A percentile compares a stretch with the other conserved stretches of the same genome.
These are phyloP conservation scores for Halocynthia roretzi DNA, from an alignment of 23 tunicate species.

Conservation along the genomic window DNA sequence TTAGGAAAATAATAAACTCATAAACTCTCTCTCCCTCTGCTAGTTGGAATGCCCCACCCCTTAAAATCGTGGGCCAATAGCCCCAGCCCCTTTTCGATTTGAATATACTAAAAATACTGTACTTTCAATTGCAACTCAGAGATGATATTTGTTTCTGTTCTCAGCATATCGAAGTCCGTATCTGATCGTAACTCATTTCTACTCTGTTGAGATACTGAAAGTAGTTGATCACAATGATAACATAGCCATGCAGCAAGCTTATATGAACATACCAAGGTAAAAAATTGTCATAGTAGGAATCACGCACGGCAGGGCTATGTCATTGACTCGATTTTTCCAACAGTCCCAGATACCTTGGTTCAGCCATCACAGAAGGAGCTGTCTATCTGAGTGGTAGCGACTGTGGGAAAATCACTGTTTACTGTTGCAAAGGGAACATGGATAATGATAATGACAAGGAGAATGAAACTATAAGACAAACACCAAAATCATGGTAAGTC, in stretches of 20 bases:
- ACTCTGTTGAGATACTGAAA: constrained; percentile 58
- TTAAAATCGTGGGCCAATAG: too few species aligned
- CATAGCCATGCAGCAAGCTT: constrained; percentile 35
- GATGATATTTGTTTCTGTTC: constrained; percentile 6
- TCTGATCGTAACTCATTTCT: constrained; percentile 60
- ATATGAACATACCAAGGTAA: constrained; percentile 57
- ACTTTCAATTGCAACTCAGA: neutral
- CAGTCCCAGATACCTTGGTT: constrained; percentile 76
- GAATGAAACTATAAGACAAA: neutral
- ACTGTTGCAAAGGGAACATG: constrained; percentile 88
- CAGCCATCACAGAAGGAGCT: constrained; percentile 92
- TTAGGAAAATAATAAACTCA: too few species aligned
- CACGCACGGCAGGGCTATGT: neutral
- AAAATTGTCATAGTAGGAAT: neutral
- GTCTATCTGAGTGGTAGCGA: constrained; percentile 51
- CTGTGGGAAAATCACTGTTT: constrained; percentile 40
- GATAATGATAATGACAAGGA: neutral
- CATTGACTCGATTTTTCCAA: neutral
- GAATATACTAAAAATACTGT: too few species aligned
- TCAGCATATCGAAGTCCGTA: constrained; percentile 72
- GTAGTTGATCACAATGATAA: constrained; percentile 10
- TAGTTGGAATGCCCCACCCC: too few species aligned
- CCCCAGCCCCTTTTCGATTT: too few species aligned
- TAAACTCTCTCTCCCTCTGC: too few species aligned
- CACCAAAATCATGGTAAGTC: neutral